Evolutionary conservation across 1,140 invertebrate genomes (phyloP), one percentile per base, ranked within the genome.

Genomic region (Pararge aegeria): DNA sequence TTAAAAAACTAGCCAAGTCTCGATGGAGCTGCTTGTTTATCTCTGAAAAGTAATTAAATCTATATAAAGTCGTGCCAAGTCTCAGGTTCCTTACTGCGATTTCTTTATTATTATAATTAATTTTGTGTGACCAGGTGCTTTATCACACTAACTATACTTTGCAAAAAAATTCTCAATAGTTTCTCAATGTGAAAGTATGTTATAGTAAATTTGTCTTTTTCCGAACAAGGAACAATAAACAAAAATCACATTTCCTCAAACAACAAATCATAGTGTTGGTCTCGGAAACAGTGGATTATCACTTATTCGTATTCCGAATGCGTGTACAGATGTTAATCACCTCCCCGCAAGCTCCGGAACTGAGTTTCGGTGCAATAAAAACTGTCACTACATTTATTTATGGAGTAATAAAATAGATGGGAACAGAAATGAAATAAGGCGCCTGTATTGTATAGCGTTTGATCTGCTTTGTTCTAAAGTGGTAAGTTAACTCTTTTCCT

Each of bases 321-420:
- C 67, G 65, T 67, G 63, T 68, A 58, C 55, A 64, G 74, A 83
- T 83, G 80, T 79, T 83, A 83, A 83, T 83, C 78, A 75, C 64
- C 55, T 61, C 53, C 67, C 65, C 59, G 30, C 62, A 63, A 67
- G 55, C 68, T 69, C 66, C 69, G 61, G 78, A 75, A 79, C 75
- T 54, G 59, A 71, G 66, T 68, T 70, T 61, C 30, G 60, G 55
- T 51, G 78, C 72, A 80, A 80, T 84, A 84, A 84, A 82, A 80
- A 75, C 79, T 82, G 79, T 79, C 81, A 78, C 70, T 80, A 67
- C 50, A 73, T 49, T 77, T 82, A 84, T 84, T 84, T 84, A 84
- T 71, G 77, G 70, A 30, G 70, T 63, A 58, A 84, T 80, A 82
- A 82, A 81, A 64, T 68, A 70, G 76, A 80, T 69, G 67, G 62